phyloP scores from a whole-genome alignment of 1,140 invertebrate genomes.

The Leptoteleia sp. region DNA sequence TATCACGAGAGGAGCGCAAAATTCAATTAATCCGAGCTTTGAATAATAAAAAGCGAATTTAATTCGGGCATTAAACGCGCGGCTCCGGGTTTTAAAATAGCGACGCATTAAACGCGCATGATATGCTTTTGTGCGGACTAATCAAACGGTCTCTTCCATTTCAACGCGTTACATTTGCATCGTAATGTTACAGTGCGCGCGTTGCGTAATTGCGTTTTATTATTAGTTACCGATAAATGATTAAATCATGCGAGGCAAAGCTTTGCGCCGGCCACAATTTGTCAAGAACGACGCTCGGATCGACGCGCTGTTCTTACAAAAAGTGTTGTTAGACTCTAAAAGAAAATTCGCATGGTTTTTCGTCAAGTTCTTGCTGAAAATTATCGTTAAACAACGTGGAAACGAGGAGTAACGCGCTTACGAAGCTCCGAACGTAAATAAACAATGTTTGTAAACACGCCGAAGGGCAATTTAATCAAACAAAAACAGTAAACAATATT shows the following conservation, averaged over 20 bases:
- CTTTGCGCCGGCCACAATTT: no score
- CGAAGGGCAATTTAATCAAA: no score
- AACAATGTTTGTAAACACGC: no score
- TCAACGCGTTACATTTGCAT: conserved; percentile 49
- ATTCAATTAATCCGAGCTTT: conserved; percentile 57
- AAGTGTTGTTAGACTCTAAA: no score
- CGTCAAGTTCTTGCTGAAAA: no score
- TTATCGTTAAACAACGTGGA: no score
- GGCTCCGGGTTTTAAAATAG: conserved; percentile 10
- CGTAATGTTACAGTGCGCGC: conserved; percentile 24
- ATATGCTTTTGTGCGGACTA: conserved; percentile 41
- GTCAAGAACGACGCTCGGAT: no score
- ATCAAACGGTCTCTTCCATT: conserved; percentile 41
- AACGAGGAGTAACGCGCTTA: no score
- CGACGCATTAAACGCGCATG: background rate
- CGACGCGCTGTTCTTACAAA: no score
- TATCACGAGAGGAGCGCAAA: conserved; percentile 34
- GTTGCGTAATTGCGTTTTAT: conserved; percentile 42
- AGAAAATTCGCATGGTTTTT: no score
- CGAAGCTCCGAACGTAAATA: no score
- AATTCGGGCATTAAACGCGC: conserved; percentile 45
- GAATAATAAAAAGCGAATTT: conserved; percentile 52
- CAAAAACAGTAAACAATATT: no score
- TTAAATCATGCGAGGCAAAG: conserved; percentile 5
- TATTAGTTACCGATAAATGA: conserved; percentile 35